Percentiles rank a stretch among this genome's conserved stretches.
phyloP scores from a whole-genome alignment of 2,888 invertebrate genomes.

The Lumbricus terrestris region DNA sequence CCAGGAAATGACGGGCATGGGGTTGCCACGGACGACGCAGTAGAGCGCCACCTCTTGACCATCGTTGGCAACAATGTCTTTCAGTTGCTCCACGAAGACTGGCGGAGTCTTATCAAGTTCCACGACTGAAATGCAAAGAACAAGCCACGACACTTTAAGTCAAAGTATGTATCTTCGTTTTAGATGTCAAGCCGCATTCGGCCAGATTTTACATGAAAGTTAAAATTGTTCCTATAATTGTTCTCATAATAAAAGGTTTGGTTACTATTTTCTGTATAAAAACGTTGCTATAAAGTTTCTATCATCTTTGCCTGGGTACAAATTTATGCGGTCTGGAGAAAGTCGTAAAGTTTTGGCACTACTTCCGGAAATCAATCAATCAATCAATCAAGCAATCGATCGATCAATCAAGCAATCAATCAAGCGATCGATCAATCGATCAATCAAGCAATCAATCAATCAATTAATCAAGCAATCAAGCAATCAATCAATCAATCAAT shows the following conservation, averaged over 20 bases:
- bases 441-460: not conserved
- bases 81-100: slow-evolving; percentile 26
- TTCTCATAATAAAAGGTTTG: no score
- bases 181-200: no score
- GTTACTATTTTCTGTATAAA: no score
- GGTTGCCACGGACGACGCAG: slow-evolving; percentile 51
- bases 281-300: no score
- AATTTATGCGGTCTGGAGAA: no score
- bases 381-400: not conserved
- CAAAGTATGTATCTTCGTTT: no score
- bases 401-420: not conserved
- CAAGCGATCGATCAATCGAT: not conserved
- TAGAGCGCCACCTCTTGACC: slow-evolving; percentile 51
- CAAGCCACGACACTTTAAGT: no score
- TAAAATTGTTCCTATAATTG: no score
- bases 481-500: not conserved
- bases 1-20: slow-evolving; percentile 53
- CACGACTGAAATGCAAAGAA: not conserved
- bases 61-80: slow-evolving; percentile 45
- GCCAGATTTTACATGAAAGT: no score
- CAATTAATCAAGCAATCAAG: not conserved
- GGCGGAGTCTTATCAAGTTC: slow-evolving; percentile 20
- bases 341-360: no score
- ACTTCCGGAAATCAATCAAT: not conserved
- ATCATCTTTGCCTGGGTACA: no score